These are phyloP conservation scores for Platyura marginata DNA, from an alignment of 1,140 invertebrate genomes.

Conservation along the genomic window DNA sequence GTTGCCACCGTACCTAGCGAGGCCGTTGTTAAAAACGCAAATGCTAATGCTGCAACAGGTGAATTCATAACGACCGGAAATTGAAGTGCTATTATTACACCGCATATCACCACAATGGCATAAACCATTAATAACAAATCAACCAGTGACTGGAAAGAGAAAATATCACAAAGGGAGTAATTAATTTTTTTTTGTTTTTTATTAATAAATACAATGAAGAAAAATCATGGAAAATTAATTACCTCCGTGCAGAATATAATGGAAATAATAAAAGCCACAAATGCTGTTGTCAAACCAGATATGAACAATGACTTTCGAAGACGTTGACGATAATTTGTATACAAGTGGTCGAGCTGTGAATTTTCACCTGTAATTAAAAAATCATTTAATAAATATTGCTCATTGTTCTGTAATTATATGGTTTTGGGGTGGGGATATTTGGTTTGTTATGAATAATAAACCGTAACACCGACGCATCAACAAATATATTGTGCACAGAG, in stretches of 20 bases:
- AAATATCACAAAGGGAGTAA: neutral
- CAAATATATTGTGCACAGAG: too few relatives aligned
- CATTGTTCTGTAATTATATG: too few relatives aligned
- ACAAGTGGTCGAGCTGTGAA: conserved; percentile 23
- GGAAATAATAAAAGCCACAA: conserved; percentile 21
- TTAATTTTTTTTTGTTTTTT: neutral
- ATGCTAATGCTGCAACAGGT: conserved; percentile 19
- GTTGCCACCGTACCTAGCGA: conserved; percentile 20
- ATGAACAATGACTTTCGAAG: conserved; percentile 22
- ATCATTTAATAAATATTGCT: neutral
- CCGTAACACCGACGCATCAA: too few relatives aligned
- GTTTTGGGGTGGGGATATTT: too few relatives aligned
- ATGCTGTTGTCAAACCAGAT: conserved; percentile 19
- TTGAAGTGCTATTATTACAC: conserved; percentile 20
- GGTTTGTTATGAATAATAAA: too few relatives aligned
- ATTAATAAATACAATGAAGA: neutral
- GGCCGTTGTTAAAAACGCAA: conserved; percentile 22
- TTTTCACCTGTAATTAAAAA: conserved; percentile 10
- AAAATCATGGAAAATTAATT: neutral
- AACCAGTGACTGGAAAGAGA: conserved; percentile 9
- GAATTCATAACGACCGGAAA: conserved; percentile 22
- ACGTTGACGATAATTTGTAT: conserved; percentile 23
- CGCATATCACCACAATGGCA: conserved; percentile 17
- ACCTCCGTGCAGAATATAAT: conserved; percentile 18
- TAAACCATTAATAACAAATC: conserved; percentile 13